These are phyloP conservation scores for Plemyria rubiginata DNA, from an alignment of 2,888 invertebrate species.

Conservation along the genomic window DNA sequence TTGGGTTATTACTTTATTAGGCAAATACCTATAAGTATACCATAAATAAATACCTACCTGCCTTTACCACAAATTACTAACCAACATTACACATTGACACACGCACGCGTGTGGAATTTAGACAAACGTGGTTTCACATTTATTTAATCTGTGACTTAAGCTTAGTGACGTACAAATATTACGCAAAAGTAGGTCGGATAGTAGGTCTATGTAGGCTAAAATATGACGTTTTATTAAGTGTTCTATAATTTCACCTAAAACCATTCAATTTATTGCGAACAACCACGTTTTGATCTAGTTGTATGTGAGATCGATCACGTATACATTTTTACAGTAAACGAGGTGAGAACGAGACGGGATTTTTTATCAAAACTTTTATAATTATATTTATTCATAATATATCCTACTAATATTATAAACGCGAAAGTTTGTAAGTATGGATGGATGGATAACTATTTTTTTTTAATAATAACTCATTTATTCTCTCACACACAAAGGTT, in stretches of 20 bases:
- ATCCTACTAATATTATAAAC: no score
- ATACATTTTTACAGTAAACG: background rate
- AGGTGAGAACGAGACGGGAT: background rate
- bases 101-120: background rate
- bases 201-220: constrained; percentile 11
- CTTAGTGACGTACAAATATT: constrained; percentile 10
- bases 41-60: no score
- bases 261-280: constrained; percentile 6
- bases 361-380: no score
- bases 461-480: no score
- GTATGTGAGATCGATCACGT: background rate
- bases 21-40: no score
- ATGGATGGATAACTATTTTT: no score
- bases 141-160: no score
- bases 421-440: no score
- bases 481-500: no score
- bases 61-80: no score
- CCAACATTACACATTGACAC: background rate
- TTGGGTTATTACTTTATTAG: no score
- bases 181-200: background rate
- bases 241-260: constrained; percentile 12
- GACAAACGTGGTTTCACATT: background rate
- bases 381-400: no score
- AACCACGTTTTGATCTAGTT: constrained; percentile 16
- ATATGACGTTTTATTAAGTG: background rate